Conservation (phyloP, 2,113 vertebrate genomes). For the Procavia capensis region DNA sequence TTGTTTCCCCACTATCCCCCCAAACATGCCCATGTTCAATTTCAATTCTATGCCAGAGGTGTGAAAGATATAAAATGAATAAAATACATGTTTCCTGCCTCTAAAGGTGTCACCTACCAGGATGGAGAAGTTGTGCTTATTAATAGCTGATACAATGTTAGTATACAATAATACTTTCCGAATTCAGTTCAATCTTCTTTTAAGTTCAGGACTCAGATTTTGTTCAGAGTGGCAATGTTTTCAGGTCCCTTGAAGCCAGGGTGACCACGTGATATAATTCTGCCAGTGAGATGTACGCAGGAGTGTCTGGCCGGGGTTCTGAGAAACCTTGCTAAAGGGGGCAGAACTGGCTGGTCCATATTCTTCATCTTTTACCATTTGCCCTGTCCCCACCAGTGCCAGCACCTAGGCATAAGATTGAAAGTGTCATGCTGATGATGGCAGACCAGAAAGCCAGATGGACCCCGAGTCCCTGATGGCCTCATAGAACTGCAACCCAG, state of each 20-base stretch:
- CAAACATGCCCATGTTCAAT: not conserved
- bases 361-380: not conserved
- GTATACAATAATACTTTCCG: not conserved
- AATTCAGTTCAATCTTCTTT: not conserved
- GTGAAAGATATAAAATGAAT: not conserved
- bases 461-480: not conserved
- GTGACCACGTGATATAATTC: not conserved
- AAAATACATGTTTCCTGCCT: not conserved
- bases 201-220: conserved; percentile 20
- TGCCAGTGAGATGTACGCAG: not conserved
- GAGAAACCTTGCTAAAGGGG: not conserved
- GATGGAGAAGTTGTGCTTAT: not conserved
- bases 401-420: not conserved
- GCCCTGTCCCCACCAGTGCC: not conserved
- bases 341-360: not conserved
- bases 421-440: not conserved
- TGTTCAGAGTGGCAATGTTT: not conserved
- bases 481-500: not conserved
- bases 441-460: not conserved
- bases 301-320: not conserved
- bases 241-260: not conserved
- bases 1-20: not conserved
- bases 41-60: not conserved
- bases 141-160: not conserved
- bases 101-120: not conserved